Evolutionary conservation across 2,888 invertebrate species (phyloP).

Genomic region (Euphydryas editha): DNA sequence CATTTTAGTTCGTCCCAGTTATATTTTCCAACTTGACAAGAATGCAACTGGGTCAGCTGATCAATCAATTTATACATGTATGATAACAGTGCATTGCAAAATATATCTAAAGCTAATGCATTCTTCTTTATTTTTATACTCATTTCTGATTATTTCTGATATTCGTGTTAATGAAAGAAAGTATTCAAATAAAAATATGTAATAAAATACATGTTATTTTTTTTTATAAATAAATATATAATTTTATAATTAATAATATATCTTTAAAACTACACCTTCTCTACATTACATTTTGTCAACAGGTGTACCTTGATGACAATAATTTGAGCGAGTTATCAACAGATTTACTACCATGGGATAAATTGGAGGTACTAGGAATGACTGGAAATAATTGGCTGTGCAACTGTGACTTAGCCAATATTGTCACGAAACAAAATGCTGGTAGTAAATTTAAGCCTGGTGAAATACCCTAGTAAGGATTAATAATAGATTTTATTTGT

Average conservation of each 20-base stretch:
- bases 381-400: constrained; percentile 87
- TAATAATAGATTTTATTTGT: neutral
- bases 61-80: constrained; percentile 65
- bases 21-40: constrained; percentile 70
- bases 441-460: constrained; percentile 67
- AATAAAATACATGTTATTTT: too few species aligned
- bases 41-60: constrained; percentile 70
- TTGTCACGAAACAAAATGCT: constrained; percentile 69
- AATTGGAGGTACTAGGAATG: constrained; percentile 82
- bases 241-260: too few species aligned
- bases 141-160: neutral
- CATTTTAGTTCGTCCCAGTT: constrained; percentile 66
- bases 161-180: neutral
- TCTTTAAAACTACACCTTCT: too few species aligned
- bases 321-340: constrained; percentile 80
- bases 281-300: constrained; percentile 40
- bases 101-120: constrained; percentile 51
- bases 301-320: constrained; percentile 87
- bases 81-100: constrained; percentile 65
- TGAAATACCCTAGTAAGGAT: constrained; percentile 73
- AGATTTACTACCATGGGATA: constrained; percentile 81
- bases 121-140: neutral
- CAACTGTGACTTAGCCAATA: constrained; percentile 81
- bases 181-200: neutral
- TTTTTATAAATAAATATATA: too few species aligned